These are phyloP conservation scores for Rhabdornis inornatus DNA, from an alignment of 2,113 vertebrate species.

Conservation along the genomic window DNA sequence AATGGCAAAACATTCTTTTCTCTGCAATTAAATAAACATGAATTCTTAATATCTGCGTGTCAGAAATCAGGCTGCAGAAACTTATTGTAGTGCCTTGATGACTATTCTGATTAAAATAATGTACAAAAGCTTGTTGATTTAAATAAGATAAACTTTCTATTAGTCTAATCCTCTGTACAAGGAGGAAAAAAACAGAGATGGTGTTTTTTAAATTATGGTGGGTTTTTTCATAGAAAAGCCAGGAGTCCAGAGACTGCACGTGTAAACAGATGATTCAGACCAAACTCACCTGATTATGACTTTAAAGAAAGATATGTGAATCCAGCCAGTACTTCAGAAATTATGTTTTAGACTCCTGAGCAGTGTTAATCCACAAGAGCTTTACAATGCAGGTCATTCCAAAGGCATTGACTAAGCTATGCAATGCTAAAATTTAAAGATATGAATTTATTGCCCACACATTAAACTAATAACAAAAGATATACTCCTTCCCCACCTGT, in stretches of 20 bases:
- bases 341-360: not conserved
- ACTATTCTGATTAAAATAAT: not conserved
- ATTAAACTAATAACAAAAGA: not conserved
- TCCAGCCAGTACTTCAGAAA: not conserved
- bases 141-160: not conserved
- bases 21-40: not conserved
- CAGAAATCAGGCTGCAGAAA: not conserved
- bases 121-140: not conserved
- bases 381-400: not conserved
- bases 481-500: not conserved
- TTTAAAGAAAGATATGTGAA: not conserved
- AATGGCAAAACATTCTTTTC: not conserved
- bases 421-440: not conserved
- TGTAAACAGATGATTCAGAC: not conserved
- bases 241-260: not conserved
- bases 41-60: not conserved
- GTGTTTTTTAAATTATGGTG: not conserved
- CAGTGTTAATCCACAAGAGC: not conserved
- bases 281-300: not conserved
- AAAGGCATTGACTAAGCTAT: not conserved
- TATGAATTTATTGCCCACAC: not conserved
- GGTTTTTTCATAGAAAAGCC: rapidly evolving
- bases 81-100: not conserved
- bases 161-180: not conserved
- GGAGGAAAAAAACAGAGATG: not conserved